Percentiles rank a stretch among this genome's conserved stretches.
phyloP scores from a whole-genome alignment of 2,797 vertebrate genomes.

The Phaenicophaeus curvirostris region DNA sequence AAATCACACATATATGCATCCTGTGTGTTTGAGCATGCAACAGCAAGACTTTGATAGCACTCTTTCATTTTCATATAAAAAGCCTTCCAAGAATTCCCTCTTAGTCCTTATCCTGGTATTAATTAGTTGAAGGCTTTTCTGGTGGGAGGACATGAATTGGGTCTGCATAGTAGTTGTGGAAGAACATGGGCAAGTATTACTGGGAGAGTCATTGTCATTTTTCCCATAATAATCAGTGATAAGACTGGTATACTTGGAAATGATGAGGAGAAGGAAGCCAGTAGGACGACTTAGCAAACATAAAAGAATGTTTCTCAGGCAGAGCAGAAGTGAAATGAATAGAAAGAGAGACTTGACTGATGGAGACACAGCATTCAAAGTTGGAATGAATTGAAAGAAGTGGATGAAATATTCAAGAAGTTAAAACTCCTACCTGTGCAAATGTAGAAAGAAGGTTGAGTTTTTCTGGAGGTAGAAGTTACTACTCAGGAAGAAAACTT shows the following conservation, averaged over 20 bases:
- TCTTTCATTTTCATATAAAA: neutral
- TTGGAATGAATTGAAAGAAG: neutral
- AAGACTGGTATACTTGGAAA: neutral
- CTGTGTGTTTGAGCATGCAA: neutral
- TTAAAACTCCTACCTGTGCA: neutral
- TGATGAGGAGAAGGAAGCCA: neutral
- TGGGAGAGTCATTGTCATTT: neutral
- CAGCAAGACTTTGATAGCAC: neutral
- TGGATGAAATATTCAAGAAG: neutral
- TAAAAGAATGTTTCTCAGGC: neutral
- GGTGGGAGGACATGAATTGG: neutral
- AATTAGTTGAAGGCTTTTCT: neutral
- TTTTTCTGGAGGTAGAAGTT: neutral
- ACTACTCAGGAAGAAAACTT: neutral
- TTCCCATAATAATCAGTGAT: neutral
- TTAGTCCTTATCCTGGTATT: neutral
- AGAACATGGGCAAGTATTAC: neutral
- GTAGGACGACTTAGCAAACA: neutral
- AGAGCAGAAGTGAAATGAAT: neutral
- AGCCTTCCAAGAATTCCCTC: neutral
- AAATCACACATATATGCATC: neutral
- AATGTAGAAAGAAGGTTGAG: neutral
- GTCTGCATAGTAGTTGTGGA: neutral
- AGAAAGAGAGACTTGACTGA: neutral
- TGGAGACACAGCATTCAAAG: neutral